Base-by-base conservation (phyloP, 2,797 vertebrate genomes). In the Melanotaenia pygmaea region DNA sequence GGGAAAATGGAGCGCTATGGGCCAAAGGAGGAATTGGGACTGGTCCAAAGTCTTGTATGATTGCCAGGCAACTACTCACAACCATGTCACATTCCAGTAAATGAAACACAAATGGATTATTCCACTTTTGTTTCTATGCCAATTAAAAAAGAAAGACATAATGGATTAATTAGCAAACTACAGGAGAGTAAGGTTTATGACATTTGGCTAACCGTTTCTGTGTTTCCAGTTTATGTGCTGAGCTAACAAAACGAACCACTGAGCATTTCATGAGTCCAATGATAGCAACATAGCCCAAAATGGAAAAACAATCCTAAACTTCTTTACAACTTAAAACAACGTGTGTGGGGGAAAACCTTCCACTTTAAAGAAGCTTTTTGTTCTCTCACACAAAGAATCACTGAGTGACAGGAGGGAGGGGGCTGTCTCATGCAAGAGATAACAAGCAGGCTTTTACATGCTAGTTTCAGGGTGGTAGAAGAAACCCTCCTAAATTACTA, bases 341-440 rank as follows among this genome's bases (percentile, higher is more conserved):
- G 67, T 64, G 60, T 8, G 45, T 6, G 6, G 18, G 22, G n/a
- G n/a, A 45, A 54, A 62, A 47, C 13, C 1, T 64, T 11, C 12
- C 0, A 6, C 34, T 76, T 66, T 22, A 77, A 82, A 70, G 7
- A 70, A 58, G n/a, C 47, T 9, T 28, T 70, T 77, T 87, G 64
- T 84, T 80, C 43, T 47, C 0, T 0, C 35, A 50, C 18, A 22
- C n/a, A 50, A 43, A 70, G 37, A 43, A 9, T 57, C 5, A 10
- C 16, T 43, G 18, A 7, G 7, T 18, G 24, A 28, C 28, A 10
- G 11, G 9, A 26, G 18, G n/a, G 28, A 11, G 4, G 26, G n/a
- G 51, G 7, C 0, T 34, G 4, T 22, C 50, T 53, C 13, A 45
- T 0, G 5, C 22, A 37, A 30, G 69, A 45, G 8, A 10, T 51